Percentiles rank a stretch among this genome's conserved stretches.
These are phyloP conservation scores for Laterallus jamaicensis DNA, from an alignment of 2,113 vertebrate genomes.

Conservation along the genomic window DNA sequence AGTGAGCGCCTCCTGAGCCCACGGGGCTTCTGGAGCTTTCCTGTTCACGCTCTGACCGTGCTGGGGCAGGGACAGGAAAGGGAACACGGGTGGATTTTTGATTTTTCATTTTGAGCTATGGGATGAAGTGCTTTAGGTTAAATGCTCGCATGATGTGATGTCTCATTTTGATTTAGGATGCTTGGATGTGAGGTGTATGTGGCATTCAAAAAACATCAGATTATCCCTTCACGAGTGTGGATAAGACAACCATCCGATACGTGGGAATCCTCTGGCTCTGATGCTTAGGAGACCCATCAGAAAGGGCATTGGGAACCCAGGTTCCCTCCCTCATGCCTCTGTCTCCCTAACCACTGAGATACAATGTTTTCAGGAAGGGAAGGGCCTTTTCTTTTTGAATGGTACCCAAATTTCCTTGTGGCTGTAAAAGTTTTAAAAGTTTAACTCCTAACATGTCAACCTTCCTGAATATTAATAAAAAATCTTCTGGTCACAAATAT, in stretches of 20 bases:
- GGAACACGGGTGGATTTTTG: background rate
- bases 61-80: background rate
- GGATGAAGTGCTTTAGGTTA: background rate
- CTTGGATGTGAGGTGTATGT: background rate
- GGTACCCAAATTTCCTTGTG: background rate
- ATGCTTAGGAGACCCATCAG: background rate
- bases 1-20: background rate
- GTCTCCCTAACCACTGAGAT: background rate
- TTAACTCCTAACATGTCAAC: background rate
- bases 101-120: background rate
- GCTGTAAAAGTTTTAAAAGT: background rate
- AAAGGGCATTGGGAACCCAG: background rate
- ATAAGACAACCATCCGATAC: background rate
- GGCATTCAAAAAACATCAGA: background rate
- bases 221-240: background rate
- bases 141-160: background rate
- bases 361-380: background rate
- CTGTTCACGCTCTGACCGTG: rapidly evolving
- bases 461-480: background rate
- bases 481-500: background rate
- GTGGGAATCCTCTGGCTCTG: background rate
- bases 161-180: background rate
- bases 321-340: background rate
- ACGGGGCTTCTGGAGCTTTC: background rate
- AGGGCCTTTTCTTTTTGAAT: background rate